A percentile compares a stretch with the other conserved stretches of the same genome.
Evolutionary conservation across 2,113 vertebrate genomes (phyloP).

Genomic region (Tachycineta bicolor): DNA sequence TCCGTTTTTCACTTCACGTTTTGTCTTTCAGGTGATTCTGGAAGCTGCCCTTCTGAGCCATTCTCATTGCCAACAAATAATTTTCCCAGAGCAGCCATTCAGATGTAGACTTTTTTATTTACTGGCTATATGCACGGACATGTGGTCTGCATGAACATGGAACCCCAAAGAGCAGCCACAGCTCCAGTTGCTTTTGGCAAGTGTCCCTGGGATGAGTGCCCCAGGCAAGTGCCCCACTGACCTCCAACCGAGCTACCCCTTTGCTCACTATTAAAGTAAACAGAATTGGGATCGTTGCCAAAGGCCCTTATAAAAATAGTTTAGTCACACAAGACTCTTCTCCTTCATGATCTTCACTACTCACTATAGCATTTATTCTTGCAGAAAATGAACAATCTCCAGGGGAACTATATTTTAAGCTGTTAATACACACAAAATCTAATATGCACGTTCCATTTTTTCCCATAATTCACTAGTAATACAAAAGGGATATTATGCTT

Average conservation of each 20-base stretch:
- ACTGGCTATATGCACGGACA: background rate
- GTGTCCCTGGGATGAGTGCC: background rate
- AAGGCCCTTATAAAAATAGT: background rate
- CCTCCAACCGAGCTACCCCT: background rate
- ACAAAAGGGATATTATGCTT: background rate
- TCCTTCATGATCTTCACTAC: background rate
- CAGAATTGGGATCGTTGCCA: background rate
- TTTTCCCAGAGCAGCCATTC: background rate
- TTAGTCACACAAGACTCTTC: background rate
- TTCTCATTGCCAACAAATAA: background rate
- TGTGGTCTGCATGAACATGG: background rate
- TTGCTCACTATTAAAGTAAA: background rate
- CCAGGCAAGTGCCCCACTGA: background rate
- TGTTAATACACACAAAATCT: background rate
- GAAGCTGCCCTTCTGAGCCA: background rate
- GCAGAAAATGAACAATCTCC: background rate
- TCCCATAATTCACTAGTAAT: background rate
- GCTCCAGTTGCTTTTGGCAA: background rate
- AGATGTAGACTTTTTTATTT: background rate
- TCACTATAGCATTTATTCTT: background rate
- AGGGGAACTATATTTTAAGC: constrained; percentile 1
- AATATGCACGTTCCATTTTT: background rate
- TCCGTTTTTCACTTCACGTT: background rate
- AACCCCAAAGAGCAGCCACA: background rate
- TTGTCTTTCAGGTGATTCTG: background rate